A percentile compares a stretch with the other conserved stretches of the same genome.
Conservation (phyloP, 1,140 invertebrate genomes). For the Papilio glaucus region DNA sequence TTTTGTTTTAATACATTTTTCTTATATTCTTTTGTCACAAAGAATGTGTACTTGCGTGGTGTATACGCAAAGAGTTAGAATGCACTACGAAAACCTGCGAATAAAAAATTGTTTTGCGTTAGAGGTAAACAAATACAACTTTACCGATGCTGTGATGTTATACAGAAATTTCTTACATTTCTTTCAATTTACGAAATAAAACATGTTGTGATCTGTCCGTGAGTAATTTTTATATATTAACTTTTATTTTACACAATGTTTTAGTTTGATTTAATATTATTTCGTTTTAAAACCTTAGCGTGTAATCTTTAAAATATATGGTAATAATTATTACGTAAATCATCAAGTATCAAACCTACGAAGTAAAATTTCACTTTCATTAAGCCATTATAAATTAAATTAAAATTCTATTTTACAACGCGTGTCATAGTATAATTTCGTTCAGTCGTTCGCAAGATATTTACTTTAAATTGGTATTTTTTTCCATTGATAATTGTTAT, state of each 20-base stretch:
- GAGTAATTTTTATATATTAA: not conserved
- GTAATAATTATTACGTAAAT: too few species aligned
- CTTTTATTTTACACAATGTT: not conserved
- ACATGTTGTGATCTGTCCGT: not conserved
- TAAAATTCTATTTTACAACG: too few species aligned
- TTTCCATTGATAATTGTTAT: not conserved
- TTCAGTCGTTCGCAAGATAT: too few species aligned
- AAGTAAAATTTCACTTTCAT: too few species aligned
- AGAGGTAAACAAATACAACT: constrained; percentile 60
- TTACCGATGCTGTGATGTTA: constrained; percentile 32
- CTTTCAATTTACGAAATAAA: constrained; percentile 24
- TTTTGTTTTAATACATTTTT: constrained; percentile 20
- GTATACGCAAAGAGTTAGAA: constrained; percentile 33
- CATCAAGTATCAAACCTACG: too few species aligned
- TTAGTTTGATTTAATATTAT: not conserved
- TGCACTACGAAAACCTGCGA: constrained; percentile 35
- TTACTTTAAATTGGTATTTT: too few species aligned
- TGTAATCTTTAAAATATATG: too few species aligned
- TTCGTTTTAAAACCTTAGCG: too few species aligned
- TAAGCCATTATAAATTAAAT: too few species aligned
- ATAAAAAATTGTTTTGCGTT: constrained; percentile 48
- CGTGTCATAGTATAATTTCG: too few species aligned
- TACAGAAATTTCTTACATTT: constrained; percentile 5
- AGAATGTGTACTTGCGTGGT: constrained; percentile 45
- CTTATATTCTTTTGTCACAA: constrained; percentile 40